A percentile compares a stretch with the other conserved stretches of the same genome.
Evolutionary conservation across 2,797 vertebrate genomes (phyloP).

Genomic region (Cirrhinus molitorella): DNA sequence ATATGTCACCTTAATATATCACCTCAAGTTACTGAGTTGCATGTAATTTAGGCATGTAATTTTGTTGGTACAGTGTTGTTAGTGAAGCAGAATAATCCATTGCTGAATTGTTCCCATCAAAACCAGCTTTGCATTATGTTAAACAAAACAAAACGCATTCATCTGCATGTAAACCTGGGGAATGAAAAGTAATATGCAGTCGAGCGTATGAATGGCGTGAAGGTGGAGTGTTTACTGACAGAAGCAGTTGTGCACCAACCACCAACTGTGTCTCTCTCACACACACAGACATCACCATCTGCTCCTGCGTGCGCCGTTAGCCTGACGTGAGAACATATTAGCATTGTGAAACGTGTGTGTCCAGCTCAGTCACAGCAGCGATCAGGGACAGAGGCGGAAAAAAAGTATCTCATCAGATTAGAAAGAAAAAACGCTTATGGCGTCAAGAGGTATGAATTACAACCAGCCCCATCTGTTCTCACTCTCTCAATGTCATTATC

Average conservation of each 20-base stretch:
- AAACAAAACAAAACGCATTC: not conserved
- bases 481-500: slow-evolving; percentile 58
- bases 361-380: slow-evolving; percentile 57
- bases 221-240: slow-evolving; percentile 46
- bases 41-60: not conserved
- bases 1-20: too few species aligned
- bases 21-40: not conserved
- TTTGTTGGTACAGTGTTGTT: not conserved
- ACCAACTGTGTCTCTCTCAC: slow-evolving; percentile 35
- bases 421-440: slow-evolving; percentile 44
- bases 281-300: slow-evolving; percentile 76
- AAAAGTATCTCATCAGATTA: slow-evolving; percentile 57
- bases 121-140: slow-evolving; percentile 7
- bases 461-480: slow-evolving; percentile 64
- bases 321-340: slow-evolving; percentile 35
- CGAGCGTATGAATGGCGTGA: slow-evolving; percentile 27
- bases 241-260: slow-evolving; percentile 49
- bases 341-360: slow-evolving; percentile 47
- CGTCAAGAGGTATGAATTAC: slow-evolving; percentile 55
- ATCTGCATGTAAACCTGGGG: not conserved
- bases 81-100: not conserved
- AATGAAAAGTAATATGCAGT: not conserved
- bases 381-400: slow-evolving; percentile 60
- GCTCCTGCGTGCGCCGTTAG: slow-evolving; percentile 60
- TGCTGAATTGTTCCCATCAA: not conserved